A percentile compares a stretch with the other conserved stretches of the same genome.
Evolutionary conservation across 2,888 invertebrate genomes (phyloP).

Genomic region (Amblyjoppa fuscipennis): DNA sequence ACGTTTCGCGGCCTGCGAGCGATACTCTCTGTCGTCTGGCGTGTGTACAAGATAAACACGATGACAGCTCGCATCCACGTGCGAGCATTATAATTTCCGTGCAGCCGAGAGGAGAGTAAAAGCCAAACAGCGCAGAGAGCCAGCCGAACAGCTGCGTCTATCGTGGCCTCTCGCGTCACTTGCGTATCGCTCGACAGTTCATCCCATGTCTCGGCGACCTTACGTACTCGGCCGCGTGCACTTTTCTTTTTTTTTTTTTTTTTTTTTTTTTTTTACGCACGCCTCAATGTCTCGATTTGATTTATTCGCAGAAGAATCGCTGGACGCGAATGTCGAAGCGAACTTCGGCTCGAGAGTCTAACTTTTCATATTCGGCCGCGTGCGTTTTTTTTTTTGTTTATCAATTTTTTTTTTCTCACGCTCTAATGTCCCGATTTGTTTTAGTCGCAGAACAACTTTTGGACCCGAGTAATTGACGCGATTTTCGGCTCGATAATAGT

Average conservation of each 20-base stretch:
- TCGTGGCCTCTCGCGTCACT: not conserved
- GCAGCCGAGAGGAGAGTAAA: slow-evolving; percentile 30
- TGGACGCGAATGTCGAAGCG: slow-evolving; percentile 79
- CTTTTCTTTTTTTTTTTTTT: not conserved
- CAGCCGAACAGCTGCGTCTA: slow-evolving; percentile 29
- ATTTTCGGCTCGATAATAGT: no score
- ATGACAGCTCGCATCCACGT: slow-evolving; percentile 62
- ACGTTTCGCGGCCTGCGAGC: not conserved
- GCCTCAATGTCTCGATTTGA: not conserved
- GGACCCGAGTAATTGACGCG: no score
- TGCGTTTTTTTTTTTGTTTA: no score
- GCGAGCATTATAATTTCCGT: slow-evolving; percentile 60
- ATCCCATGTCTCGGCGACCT: not conserved
- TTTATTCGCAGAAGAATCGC: slow-evolving; percentile 78
- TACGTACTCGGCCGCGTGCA: not conserved
- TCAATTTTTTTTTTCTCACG: no score
- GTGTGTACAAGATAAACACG: slow-evolving; percentile 18
- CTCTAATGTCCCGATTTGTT: no score
- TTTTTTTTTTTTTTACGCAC: not conserved
- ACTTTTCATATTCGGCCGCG: no score
- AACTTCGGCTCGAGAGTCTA: not conserved
- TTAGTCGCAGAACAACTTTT: no score
- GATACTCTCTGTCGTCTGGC: slow-evolving; percentile 13
- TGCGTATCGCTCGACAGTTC: not conserved
- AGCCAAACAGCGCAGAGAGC: not conserved